Evolutionary conservation across 2,888 invertebrate genomes (phyloP), one percentile per base, ranked within the genome.

Genomic region (Sceliomorpha sp.): DNA sequence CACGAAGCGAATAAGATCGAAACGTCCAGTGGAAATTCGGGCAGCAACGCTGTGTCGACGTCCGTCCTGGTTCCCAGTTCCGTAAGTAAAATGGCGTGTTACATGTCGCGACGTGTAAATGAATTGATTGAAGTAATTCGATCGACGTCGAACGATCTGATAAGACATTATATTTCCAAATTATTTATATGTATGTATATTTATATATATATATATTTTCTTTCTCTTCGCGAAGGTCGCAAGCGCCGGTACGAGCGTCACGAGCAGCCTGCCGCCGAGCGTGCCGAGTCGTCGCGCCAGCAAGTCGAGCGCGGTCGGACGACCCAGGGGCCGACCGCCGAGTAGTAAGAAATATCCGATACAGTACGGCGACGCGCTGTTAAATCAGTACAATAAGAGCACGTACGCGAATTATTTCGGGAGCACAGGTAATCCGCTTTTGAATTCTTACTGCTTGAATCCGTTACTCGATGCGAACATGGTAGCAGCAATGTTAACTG

Each of bases 1-100:
- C 90, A 91, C 55, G 89, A 91, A 13, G 88, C 90, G 0, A 89
- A 92, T 63, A 93, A 92, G 82, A 90, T 91, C 51, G 89, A 90
- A 64, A 89, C 90, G 2, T 90, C 88, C 73, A 77, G 74, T 66
- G 63, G 63, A 9, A 48, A 59, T 9, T 42, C 56, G 10, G 47
- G 68, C 1, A 67, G 15, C 1, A 71, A 13, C 1, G 44, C 47
- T 29, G 72, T 50, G 26, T n/a, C 47, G 1, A 48, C 75, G 1
- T 27, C 64, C 5, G 56, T 73, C n/a, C 53, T 75, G 1, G 64
- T 81, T 8, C 69, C 80, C 8, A 78, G 72, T 59, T 71, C 82
- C 36, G 84, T 84, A 63, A 75, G 72, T 70, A 36, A 24, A 24
- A 24, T n/a, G n/a, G n/a, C n/a, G n/a, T n/a, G n/a, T n/a, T n/a